phyloP scores from a whole-genome alignment of 2,888 invertebrate species.

The Peribatodes rhomboidaria region DNA sequence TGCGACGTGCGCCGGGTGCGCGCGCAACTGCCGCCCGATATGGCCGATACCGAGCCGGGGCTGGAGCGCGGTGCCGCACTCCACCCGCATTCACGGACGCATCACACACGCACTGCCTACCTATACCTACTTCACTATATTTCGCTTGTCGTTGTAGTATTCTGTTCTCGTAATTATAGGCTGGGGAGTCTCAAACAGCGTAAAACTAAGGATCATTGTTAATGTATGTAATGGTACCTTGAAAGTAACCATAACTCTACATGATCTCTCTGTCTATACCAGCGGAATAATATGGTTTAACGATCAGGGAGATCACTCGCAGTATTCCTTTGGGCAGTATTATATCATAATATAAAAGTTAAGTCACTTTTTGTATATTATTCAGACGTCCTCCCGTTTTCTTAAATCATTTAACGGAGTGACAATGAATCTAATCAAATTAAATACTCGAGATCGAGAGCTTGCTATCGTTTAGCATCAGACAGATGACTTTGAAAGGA shows the following conservation, averaged over 20 bases:
- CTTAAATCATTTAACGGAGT: not conserved
- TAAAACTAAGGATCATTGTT: no score
- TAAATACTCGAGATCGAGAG: no score
- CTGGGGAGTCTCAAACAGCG: not conserved
- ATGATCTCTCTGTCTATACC: not conserved
- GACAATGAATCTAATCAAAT: no score
- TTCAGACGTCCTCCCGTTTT: not conserved
- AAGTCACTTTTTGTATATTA: not conserved
- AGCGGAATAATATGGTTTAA: not conserved
- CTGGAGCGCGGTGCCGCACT: constrained; percentile 48
- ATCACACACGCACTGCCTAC: not conserved
- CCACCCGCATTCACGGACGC: constrained; percentile 30
- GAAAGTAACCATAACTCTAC: no score
- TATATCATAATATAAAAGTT: not conserved
- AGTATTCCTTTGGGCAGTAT: not conserved
- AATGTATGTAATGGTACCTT: no score
- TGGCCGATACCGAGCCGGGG: constrained; percentile 53
- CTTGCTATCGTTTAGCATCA: not conserved
- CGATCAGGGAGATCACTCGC: not conserved
- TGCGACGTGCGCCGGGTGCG: constrained; percentile 57
- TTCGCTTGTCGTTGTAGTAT: no score
- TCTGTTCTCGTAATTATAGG: not conserved
- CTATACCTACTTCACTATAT: no score
- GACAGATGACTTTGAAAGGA: not conserved
- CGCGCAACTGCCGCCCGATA: constrained; percentile 63